Percentiles rank a stretch among this genome's conserved stretches.
These are phyloP conservation scores for Halcyon malimbica DNA, from an alignment of 2,113 vertebrate species.

Conservation along the genomic window DNA sequence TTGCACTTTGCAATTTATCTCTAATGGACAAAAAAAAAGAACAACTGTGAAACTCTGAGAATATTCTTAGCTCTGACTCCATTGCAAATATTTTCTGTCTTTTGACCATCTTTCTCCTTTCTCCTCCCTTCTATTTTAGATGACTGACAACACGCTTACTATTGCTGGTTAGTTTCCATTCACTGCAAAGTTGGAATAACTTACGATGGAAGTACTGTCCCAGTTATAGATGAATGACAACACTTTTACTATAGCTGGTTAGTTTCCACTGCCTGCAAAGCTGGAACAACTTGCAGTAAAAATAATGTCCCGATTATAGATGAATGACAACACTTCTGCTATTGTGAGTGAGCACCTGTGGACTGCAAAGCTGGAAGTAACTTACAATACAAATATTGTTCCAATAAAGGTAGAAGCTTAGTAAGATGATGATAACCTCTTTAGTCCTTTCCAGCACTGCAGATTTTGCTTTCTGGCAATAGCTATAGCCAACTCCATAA, in stretches of 20 bases:
- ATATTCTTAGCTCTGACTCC: not conserved
- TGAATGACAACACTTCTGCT: slow-evolving; percentile 49
- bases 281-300: slow-evolving; percentile 35
- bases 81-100: not conserved
- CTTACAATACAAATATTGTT: not conserved
- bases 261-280: slow-evolving; percentile 56
- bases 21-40: not conserved
- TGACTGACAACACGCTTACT: slow-evolving; percentile 39
- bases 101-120: slow-evolving; percentile 16
- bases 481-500: slow-evolving; percentile 64
- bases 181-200: slow-evolving; percentile 61
- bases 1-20: not conserved
- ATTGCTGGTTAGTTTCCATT: slow-evolving; percentile 58
- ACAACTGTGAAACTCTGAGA: not conserved
- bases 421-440: slow-evolving; percentile 43
- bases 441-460: slow-evolving; percentile 46
- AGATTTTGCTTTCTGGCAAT: slow-evolving; percentile 65
- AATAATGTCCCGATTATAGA: slow-evolving; percentile 34
- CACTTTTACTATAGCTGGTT: slow-evolving; percentile 56
- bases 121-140: slow-evolving; percentile 35
- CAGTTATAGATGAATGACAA: slow-evolving; percentile 69
- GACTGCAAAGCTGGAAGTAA: slow-evolving; percentile 7
- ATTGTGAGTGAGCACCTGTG: slow-evolving; percentile 52
- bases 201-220: slow-evolving; percentile 22
- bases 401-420: slow-evolving; percentile 43